Conservation (phyloP, 2,797 vertebrate genomes). For the Gouania willdenowi region DNA sequence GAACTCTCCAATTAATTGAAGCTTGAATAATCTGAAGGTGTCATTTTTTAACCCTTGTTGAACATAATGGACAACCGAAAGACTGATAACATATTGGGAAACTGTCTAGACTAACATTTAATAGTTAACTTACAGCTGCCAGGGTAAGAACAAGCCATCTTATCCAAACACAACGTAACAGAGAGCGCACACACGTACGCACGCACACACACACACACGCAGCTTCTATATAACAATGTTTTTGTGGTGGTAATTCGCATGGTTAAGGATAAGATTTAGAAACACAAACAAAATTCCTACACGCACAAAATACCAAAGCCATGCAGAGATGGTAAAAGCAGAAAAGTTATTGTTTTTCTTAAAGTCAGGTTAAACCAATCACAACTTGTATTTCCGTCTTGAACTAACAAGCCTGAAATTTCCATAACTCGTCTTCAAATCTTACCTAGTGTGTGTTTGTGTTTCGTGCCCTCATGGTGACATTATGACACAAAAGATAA, state of each 20-base stretch:
- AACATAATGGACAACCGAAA: not conserved
- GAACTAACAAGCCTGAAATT: no score
- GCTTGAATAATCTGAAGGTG: not conserved
- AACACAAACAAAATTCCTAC: no score
- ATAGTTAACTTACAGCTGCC: slow-evolving; percentile 32
- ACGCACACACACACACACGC: not conserved
- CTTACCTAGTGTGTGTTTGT: not conserved
- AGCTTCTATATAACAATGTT: no score
- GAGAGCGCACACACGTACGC: not conserved
- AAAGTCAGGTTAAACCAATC: no score
- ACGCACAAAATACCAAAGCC: no score
- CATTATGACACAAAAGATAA: slow-evolving; percentile 8
- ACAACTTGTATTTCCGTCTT: no score
- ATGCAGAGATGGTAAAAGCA: no score
- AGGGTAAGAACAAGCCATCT: not conserved
- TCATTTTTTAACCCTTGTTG: not conserved
- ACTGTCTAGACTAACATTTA: slow-evolving; percentile 4
- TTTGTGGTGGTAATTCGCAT: no score
- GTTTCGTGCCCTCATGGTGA: slow-evolving; percentile 4
- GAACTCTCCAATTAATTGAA: no score
- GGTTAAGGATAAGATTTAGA: no score
- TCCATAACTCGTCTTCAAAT: no score
- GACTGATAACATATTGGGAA: not conserved
- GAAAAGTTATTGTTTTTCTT: no score
- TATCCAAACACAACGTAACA: not conserved